A percentile compares a stretch with the other conserved stretches of the same genome.
Evolutionary conservation across 2,113 vertebrate species (phyloP).

Genomic region (Heliornis fulica): DNA sequence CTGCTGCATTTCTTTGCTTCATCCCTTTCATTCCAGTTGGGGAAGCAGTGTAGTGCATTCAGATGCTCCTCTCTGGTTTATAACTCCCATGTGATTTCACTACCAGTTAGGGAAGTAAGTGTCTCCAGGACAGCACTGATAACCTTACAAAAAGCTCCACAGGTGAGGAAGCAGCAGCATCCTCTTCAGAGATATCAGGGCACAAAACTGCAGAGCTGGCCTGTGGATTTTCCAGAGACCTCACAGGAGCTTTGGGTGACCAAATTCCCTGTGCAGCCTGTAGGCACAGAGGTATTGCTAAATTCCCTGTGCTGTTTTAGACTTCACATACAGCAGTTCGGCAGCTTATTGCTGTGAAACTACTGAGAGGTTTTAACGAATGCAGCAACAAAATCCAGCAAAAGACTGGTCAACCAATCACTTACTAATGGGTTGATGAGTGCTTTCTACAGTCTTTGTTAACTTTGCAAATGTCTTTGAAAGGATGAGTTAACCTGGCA

Average conservation of each 20-base stretch:
- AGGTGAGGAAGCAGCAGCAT: background rate
- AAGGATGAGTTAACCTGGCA: background rate
- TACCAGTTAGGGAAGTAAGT: background rate
- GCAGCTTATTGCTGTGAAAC: background rate
- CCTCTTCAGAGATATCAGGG: background rate
- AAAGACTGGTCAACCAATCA: background rate
- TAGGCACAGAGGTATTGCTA: background rate
- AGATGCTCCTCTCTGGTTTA: background rate
- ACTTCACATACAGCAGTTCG: background rate
- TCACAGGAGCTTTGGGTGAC: background rate
- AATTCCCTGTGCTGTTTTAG: background rate
- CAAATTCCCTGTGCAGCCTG: background rate
- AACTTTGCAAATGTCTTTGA: background rate
- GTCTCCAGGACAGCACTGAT: accelerated
- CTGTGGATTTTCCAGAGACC: background rate
- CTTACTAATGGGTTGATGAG: background rate
- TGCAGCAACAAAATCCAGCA: background rate
- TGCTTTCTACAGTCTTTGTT: background rate
- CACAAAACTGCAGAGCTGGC: background rate
- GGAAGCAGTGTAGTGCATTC: background rate
- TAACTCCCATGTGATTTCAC: background rate
- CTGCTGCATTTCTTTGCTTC: background rate
- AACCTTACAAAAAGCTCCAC: background rate
- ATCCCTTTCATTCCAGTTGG: background rate
- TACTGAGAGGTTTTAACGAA: background rate